Evolutionary conservation across 1,140 invertebrate genomes (phyloP), one percentile per base, ranked within the genome.

Genomic region (Ditylenchus dipsaci): DNA sequence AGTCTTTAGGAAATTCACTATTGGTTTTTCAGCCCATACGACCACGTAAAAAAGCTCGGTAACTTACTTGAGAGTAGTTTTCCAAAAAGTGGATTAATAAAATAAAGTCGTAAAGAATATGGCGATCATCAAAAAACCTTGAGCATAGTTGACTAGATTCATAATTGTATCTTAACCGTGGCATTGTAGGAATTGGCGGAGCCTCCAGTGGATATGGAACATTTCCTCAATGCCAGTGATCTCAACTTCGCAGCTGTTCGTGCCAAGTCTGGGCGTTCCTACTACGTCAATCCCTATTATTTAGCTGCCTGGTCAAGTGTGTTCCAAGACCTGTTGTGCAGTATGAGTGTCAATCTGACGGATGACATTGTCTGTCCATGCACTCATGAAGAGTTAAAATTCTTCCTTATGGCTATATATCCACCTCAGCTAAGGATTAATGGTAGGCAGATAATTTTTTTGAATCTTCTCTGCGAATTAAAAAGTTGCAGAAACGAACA

Each of bases 371-470:
- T 74, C 53, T 82, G 79, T 47, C 80, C 80, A 5, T 83, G 81
- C 63, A 74, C 78, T 15, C 80, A 80, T 59, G 79, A 81, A 67
- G 79, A 81, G 57, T 60, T 81, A 19, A 83, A 83, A 62, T 80
- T 77, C 11, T 81, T 81, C 63, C 75, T 81, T 15, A 80, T 81
- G 78, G 81, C 79, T 13, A 83, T 82, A 27, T 81, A 83, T 68
- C 79, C 79, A 23, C 79, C 79, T 13, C 79, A 81, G 67, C 53
- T 81, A 21, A 65, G 81, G 58, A 83, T 81, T 30, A 81, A 74
- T 57, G 78, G 78, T 80, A 23, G 23, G 19, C 26, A 15, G 7
- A 23, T 15, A 61, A 65, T 23, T 68, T 67, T 62, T 17, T 11
- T 64, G 1, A 49, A 58, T 56, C n/a, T n/a, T 56, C 49, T 49